phyloP scores from a whole-genome alignment of 2,113 vertebrate genomes.

The Tiliqua scincoides region DNA sequence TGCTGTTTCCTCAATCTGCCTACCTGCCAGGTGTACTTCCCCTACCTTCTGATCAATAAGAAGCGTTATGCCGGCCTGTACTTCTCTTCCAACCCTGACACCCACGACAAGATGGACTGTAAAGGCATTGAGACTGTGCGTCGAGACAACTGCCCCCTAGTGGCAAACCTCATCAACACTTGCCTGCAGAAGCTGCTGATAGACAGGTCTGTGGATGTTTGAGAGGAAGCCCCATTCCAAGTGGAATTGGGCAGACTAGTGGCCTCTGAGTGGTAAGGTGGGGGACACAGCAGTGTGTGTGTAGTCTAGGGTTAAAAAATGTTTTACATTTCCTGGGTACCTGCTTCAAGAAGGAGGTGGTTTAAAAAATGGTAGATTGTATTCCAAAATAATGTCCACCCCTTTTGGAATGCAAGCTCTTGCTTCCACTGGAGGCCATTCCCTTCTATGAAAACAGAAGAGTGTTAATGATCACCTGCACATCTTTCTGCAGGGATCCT shows the following conservation, averaged over 20 bases:
- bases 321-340: not conserved
- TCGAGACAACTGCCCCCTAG: slow-evolving; percentile 92
- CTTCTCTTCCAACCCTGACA: slow-evolving; percentile 81
- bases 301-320: not conserved
- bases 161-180: slow-evolving; percentile 91
- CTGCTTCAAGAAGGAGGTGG: not conserved
- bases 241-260: not conserved
- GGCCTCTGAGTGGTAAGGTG: not conserved
- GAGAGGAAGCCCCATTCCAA: not conserved
- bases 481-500: slow-evolving; percentile 79
- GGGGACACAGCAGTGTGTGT: not conserved
- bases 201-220: slow-evolving; percentile 77
- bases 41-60: slow-evolving; percentile 94
- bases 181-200: slow-evolving; percentile 90
- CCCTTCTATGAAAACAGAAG: not conserved
- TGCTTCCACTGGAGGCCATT: not conserved
- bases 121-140: slow-evolving; percentile 93
- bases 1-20: not conserved
- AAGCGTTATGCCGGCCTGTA: slow-evolving; percentile 92
- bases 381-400: not conserved
- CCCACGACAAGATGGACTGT: slow-evolving; percentile 91
- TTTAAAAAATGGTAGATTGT: not conserved
- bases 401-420: not conserved
- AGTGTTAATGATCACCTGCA: rapidly evolving
- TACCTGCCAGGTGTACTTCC: slow-evolving; percentile 86